Evolutionary conservation across 2,888 invertebrate species (phyloP).

Genomic region (Ecliptopera silaceata): DNA sequence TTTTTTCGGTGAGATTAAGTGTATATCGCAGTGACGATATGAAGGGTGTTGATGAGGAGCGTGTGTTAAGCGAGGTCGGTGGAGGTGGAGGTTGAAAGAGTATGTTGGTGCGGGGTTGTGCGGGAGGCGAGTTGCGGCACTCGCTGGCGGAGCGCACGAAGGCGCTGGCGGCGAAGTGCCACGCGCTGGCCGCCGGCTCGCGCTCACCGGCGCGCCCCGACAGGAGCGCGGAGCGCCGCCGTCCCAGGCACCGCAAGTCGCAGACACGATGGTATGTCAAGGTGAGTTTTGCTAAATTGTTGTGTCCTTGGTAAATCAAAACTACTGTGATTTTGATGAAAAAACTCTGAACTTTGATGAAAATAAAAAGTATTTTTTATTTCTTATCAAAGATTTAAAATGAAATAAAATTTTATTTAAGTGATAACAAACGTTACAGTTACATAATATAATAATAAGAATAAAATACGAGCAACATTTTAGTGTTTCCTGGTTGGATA

Average conservation of each 20-base stretch:
- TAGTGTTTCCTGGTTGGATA: too few species aligned
- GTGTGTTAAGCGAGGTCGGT: slow-evolving; percentile 44
- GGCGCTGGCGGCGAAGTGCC: slow-evolving; percentile 76
- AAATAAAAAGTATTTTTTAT: too few species aligned
- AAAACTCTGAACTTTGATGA: too few species aligned
- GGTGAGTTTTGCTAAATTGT: slow-evolving; percentile 84
- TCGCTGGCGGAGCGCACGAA: slow-evolving; percentile 79
- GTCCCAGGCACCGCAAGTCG: slow-evolving; percentile 77
- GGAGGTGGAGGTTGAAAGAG: slow-evolving; percentile 62
- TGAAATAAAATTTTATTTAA: too few species aligned
- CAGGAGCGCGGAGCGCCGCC: slow-evolving; percentile 64
- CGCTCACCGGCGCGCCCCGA: slow-evolving; percentile 69
- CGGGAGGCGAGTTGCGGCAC: slow-evolving; percentile 74
- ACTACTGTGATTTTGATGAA: too few species aligned
- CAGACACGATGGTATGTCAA: slow-evolving; percentile 88
- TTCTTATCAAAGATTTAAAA: too few species aligned
- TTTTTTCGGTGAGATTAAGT: not conserved
- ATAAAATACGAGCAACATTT: too few species aligned
- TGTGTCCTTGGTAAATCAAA: slow-evolving; percentile 16
- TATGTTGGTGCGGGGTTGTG: slow-evolving; percentile 76
- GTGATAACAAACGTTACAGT: too few species aligned
- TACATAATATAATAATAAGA: too few species aligned
- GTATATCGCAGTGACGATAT: slow-evolving; percentile 19
- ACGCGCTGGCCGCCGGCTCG: slow-evolving; percentile 53
- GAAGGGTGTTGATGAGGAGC: slow-evolving; percentile 50